Conservation (phyloP, 2,888 invertebrate genomes). For the Rhyacophila evoluta region DNA sequence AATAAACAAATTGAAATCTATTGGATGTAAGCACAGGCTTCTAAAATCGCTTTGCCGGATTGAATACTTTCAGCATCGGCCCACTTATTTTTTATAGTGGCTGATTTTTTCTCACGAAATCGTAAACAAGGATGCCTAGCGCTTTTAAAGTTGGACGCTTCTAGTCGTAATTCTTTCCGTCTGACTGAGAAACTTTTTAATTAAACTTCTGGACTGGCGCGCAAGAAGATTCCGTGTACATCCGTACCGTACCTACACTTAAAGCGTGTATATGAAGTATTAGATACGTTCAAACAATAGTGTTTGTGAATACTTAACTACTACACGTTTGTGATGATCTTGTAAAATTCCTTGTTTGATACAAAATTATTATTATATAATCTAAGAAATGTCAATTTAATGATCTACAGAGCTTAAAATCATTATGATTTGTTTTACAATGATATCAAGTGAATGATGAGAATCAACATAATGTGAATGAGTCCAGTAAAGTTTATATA, state of each 20-base stretch:
- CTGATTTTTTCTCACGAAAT: neutral
- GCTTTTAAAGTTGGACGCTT: constrained; percentile 22
- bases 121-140: constrained; percentile 6
- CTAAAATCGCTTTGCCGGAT: neutral
- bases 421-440: too few relatives aligned
- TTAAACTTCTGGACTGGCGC: constrained; percentile 44
- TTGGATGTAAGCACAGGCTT: neutral
- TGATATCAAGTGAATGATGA: too few relatives aligned
- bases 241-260: neutral
- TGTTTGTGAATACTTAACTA: too few relatives aligned
- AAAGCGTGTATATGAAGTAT: neutral
- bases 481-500: too few relatives aligned
- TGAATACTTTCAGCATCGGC: neutral
- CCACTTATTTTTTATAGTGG: neutral
- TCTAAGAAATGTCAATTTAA: too few relatives aligned
- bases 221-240: neutral
- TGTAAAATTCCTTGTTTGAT: too few relatives aligned
- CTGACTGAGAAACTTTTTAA: constrained; percentile 48
- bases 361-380: too few relatives aligned
- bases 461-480: too few relatives aligned
- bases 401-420: too few relatives aligned
- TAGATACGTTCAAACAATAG: neutral
- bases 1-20: too few relatives aligned
- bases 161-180: constrained; percentile 24
- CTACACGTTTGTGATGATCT: too few relatives aligned